These are phyloP conservation scores for Eretmocerus hayati DNA, from an alignment of 2,888 invertebrate genomes.

Conservation along the genomic window DNA sequence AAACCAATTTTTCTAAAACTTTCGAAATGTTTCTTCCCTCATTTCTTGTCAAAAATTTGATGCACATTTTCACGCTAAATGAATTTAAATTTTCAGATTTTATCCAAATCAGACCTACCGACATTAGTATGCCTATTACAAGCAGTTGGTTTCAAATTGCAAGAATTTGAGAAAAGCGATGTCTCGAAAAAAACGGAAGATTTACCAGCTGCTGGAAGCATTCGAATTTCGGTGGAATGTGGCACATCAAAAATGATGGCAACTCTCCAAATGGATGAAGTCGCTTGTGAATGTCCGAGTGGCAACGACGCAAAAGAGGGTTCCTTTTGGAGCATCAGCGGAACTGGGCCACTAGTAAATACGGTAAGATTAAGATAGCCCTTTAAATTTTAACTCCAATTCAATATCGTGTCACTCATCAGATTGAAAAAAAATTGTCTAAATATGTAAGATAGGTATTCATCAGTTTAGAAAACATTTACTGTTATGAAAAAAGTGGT, in stretches of 20 bases:
- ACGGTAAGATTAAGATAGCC: slow-evolving; percentile 21
- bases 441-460: too few species aligned
- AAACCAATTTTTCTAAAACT: too few species aligned
- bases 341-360: slow-evolving; percentile 29
- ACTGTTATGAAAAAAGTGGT: not conserved
- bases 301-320: slow-evolving; percentile 30
- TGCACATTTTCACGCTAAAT: too few species aligned
- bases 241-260: slow-evolving; percentile 37
- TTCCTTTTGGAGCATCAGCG: slow-evolving; percentile 38
- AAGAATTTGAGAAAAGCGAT: slow-evolving; percentile 30
- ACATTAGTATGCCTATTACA: slow-evolving; percentile 34
- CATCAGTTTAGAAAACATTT: not conserved
- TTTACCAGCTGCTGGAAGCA: slow-evolving; percentile 8
- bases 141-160: slow-evolving; percentile 37
- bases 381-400: too few species aligned
- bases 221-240: slow-evolving; percentile 34
- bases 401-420: too few species aligned
- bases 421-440: too few species aligned
- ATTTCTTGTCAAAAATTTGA: too few species aligned
- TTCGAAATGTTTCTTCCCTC: too few species aligned
- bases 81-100: too few species aligned
- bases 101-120: too few species aligned
- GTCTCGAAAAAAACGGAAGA: slow-evolving; percentile 8
- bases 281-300: slow-evolving; percentile 34
- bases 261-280: slow-evolving; percentile 31